Evolutionary conservation across 2,797 vertebrate genomes (phyloP).

Genomic region (Anguilla marmorata): DNA sequence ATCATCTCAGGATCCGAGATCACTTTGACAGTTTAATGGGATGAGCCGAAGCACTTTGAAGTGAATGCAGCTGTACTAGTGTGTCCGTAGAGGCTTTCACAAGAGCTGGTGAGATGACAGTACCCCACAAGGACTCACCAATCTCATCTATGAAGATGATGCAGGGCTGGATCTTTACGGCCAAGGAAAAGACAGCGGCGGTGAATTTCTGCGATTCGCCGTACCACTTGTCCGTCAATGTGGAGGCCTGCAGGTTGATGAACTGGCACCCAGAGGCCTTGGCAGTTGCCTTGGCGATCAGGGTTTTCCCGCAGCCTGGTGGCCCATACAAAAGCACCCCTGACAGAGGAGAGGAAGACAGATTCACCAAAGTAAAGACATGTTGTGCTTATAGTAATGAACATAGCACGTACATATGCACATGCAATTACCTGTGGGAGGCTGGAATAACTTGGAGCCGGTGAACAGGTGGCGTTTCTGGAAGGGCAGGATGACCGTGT

Average conservation of each 20-base stretch:
- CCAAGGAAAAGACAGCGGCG: conserved; percentile 79
- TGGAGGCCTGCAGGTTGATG: conserved; percentile 80
- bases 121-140: conserved; percentile 59
- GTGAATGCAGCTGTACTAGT: neutral
- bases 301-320: conserved; percentile 80
- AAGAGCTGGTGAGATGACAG: conserved; percentile 9
- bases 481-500: conserved; percentile 94
- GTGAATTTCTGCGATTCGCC: conserved; percentile 82
- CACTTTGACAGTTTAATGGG: neutral
- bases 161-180: conserved; percentile 79
- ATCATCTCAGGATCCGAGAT: neutral
- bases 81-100: neutral
- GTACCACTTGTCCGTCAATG: conserved; percentile 80
- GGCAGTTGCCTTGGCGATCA: conserved; percentile 81
- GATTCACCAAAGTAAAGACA: neutral
- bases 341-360: conserved; percentile 39
- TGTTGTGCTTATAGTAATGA: neutral
- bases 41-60: neutral
- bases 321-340: conserved; percentile 78
- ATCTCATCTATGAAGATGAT: conserved; percentile 84
- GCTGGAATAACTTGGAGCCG: conserved; percentile 91
- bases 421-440: conserved; percentile 87
- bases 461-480: conserved; percentile 91
- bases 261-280: conserved; percentile 79
- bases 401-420: neutral